Base-by-base conservation (phyloP, 2,797 vertebrate species). In the Podargus strigoides region DNA sequence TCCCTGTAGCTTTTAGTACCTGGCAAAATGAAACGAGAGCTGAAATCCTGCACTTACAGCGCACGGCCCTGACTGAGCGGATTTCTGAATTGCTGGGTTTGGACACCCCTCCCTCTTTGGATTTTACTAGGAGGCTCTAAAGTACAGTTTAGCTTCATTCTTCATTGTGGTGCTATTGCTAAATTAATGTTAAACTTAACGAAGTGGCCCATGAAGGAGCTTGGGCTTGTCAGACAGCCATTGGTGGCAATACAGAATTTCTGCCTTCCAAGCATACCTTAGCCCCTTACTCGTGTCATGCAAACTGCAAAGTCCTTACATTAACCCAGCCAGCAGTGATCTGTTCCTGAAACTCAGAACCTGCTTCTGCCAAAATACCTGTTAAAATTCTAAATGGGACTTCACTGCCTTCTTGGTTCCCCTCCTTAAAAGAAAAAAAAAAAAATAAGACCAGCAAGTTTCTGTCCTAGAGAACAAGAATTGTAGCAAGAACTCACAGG, bases 1-100 rank as follows among this genome's bases (percentile, higher is more conserved):
- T 99, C 99, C 94, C 97, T 98, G 95, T 98, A 98, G 97, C 99
- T 99, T 95, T 98, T 99, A 88, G 96, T 98, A 60, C 99, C 99
- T 99, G 93, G 46, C 17, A 70, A 80, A 22, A 78, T 49, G 5
- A 84, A 93, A 60, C 8, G 37, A 28, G 14, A 78, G 6, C 41
- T 70, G 26, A 74, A 87, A 80, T 63, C 36, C 44, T 27, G 6
- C 34, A 9, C 26, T 62, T 1, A 1, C 28, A 32, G 21, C 5
- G 9, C 36, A 6, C 0, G 0, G 50, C 39, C 14, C 60, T 32
- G 27, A 62, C 7, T 12, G 50, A 58, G 49, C 2, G 0, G 7
- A 28, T 41, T 83, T 75, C 82, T 78, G 58, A 73, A 30, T 3
- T 4, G 13, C 26, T 39, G 62, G 15, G n/a, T 23, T 26, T 49